Conservation (phyloP, 2,113 vertebrate species). For the Stegastes partitus region DNA sequence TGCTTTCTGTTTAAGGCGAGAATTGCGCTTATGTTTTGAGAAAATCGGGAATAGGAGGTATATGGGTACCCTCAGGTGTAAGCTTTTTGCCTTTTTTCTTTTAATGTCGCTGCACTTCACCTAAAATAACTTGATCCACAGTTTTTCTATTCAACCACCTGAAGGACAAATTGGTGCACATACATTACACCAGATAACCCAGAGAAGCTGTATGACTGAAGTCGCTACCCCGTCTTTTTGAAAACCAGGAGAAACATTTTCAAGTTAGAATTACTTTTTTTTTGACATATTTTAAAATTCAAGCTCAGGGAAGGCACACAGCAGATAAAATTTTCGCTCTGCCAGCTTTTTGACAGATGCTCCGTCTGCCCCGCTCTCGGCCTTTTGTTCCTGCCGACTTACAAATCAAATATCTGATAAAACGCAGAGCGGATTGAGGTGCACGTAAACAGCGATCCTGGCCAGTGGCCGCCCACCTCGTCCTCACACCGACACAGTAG, state of each 20-base stretch:
- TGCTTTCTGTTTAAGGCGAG: background rate
- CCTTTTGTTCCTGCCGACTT: constrained; percentile 23
- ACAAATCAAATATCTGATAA: constrained; percentile 12
- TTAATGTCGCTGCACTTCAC: background rate
- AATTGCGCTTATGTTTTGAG: background rate
- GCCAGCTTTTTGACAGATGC: constrained; percentile 8
- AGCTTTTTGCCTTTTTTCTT: background rate
- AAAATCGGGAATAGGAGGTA: background rate
- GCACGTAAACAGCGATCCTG: constrained; percentile 10
- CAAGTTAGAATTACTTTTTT: background rate
- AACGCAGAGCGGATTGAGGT: background rate
- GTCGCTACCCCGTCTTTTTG: background rate
- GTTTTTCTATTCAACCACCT: no score
- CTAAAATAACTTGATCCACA: background rate
- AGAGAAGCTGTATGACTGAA: background rate
- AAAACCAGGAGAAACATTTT: background rate
- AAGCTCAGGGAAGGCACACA: constrained; percentile 1
- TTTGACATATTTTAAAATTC: constrained; percentile 6
- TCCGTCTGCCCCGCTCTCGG: constrained; percentile 29
- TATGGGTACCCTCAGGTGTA: background rate
- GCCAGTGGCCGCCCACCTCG: constrained; percentile 28
- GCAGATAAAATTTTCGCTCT: background rate
- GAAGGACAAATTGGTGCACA: no score
- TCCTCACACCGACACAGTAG: constrained; percentile 11
- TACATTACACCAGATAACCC: background rate